These are phyloP conservation scores for Stegophylla sp. DNA, from an alignment of 2,888 invertebrate species.

Conservation along the genomic window DNA sequence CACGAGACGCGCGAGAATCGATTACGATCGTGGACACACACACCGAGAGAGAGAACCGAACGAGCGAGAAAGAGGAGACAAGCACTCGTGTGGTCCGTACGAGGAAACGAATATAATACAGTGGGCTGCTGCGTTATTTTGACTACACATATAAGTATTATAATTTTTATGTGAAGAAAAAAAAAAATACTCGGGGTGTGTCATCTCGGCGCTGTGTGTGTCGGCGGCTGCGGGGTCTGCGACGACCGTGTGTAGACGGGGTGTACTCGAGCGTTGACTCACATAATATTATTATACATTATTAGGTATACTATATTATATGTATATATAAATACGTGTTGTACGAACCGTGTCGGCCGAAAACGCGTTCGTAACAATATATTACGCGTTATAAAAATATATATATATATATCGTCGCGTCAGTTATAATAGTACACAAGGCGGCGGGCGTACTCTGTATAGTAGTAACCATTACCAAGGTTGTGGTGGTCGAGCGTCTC, in stretches of 20 bases:
- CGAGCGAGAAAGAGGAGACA: too few relatives aligned
- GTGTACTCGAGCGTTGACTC: slow-evolving; percentile 26
- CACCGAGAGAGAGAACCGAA: too few relatives aligned
- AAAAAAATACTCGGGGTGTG: neutral
- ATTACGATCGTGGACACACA: too few relatives aligned
- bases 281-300: neutral
- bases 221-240: neutral
- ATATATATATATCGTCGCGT: too few relatives aligned
- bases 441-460: too few relatives aligned
- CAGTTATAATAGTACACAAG: too few relatives aligned
- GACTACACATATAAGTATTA: too few relatives aligned
- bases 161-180: neutral
- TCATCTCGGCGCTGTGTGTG: slow-evolving; percentile 3
- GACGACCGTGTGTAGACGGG: neutral
- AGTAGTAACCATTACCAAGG: slow-evolving; percentile 7
- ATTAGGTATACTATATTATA: too few relatives aligned
- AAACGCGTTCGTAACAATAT: neutral
- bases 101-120: neutral
- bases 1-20: too few relatives aligned
- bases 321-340: too few relatives aligned
- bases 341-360: neutral
- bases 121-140: too few relatives aligned
- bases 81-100: neutral
- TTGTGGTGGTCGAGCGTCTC: neutral
- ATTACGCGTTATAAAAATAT: too few relatives aligned